phyloP scores from a whole-genome alignment of 2,797 vertebrate species.

The Acipenser oxyrinchus region DNA sequence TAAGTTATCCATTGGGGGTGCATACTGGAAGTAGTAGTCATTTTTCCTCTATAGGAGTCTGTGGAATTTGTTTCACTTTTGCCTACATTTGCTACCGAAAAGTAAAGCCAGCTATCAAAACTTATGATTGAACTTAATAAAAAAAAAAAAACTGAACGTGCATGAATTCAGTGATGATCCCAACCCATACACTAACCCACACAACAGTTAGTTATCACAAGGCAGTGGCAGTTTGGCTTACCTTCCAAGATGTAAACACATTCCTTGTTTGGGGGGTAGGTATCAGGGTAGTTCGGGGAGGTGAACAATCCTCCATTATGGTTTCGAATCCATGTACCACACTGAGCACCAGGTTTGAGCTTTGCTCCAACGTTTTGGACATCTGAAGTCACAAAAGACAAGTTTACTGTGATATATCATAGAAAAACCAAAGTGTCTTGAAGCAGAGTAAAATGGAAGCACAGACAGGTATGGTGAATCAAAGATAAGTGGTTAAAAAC shows the following conservation, averaged over 20 bases:
- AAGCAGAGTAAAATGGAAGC: neutral
- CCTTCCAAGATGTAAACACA: conserved; percentile 97
- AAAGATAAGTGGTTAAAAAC: neutral
- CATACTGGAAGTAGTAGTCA: too few species aligned
- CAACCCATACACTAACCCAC: conserved; percentile 4
- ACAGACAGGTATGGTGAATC: conserved; percentile 24
- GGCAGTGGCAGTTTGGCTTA: conserved; percentile 46
- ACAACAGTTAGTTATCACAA: conserved; percentile 29
- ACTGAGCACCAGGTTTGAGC: conserved; percentile 71
- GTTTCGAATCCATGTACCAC: conserved; percentile 88
- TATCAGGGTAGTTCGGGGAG: conserved; percentile 89
- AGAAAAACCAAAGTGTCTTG: too few species aligned
- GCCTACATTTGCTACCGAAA: too few species aligned
- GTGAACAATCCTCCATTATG: conserved; percentile 92
- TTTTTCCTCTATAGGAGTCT: too few species aligned
- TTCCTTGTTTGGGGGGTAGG: conserved; percentile 94
- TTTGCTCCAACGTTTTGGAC: conserved; percentile 68
- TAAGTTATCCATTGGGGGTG: too few species aligned
- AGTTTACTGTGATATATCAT: too few species aligned
- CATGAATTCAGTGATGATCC: conserved; percentile 34
- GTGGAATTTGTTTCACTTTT: too few species aligned
- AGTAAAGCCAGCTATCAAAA: too few species aligned
- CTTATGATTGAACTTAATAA: conserved; percentile 3
- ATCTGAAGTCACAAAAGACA: conserved; percentile 48
- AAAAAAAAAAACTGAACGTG: conserved; percentile 30